Conservation (phyloP, 2,113 vertebrate genomes). For the Cryptomyrus ogoouensis region DNA sequence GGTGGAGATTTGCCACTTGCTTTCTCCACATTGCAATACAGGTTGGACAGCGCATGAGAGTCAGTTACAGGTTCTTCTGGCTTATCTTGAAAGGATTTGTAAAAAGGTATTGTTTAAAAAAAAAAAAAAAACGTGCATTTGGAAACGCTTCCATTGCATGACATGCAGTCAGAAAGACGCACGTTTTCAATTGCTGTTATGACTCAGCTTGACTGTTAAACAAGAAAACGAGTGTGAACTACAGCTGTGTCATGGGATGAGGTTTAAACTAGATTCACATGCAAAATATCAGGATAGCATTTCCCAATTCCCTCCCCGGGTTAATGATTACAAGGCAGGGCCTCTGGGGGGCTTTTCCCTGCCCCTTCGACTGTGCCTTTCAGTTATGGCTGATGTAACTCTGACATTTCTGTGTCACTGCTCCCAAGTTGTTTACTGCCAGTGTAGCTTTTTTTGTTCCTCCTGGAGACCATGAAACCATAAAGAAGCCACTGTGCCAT, state of each 20-base stretch:
- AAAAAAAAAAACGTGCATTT: not conserved
- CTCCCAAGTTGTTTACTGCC: not conserved
- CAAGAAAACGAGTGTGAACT: not conserved
- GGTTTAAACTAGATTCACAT: not conserved
- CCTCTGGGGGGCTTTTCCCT: not conserved
- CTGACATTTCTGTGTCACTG: not conserved
- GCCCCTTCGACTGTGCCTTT: not conserved
- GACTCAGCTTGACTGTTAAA: not conserved
- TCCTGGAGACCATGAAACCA: not conserved
- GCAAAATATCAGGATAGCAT: not conserved
- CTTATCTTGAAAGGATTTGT: not conserved
- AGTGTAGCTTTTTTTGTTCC: not conserved
- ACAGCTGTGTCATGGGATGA: not conserved
- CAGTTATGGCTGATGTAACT: not conserved
- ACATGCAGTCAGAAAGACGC: not conserved
- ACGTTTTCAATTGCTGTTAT: not conserved
- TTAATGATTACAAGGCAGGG: not conserved
- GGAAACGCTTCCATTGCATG: too few species aligned
- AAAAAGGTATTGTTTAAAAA: not conserved
- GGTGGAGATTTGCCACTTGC: not conserved
- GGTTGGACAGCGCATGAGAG: not conserved
- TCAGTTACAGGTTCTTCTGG: not conserved
- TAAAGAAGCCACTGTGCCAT: conserved; percentile 17
- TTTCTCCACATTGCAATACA: not conserved
- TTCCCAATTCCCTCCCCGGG: not conserved